A percentile compares a stretch with the other conserved stretches of the same genome.
Evolutionary conservation across 2,113 vertebrate genomes (phyloP).

Genomic region (Nerophis ophidion): DNA sequence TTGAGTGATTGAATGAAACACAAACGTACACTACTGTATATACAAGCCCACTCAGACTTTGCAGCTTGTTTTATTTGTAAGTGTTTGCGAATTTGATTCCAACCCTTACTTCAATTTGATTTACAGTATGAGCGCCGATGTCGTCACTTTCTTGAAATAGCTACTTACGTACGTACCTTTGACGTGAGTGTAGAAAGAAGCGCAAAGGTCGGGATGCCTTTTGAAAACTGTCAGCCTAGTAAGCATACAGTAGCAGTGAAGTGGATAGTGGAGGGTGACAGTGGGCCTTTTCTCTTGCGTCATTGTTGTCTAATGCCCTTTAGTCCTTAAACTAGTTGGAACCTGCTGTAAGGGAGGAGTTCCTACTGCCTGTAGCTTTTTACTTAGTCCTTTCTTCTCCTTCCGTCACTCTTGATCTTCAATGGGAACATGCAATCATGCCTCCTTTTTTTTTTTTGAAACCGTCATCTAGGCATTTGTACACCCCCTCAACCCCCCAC

Average conservation of each 20-base stretch:
- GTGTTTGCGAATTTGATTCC: too few species aligned
- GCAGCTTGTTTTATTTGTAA: too few species aligned
- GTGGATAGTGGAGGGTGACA: conserved; percentile 49
- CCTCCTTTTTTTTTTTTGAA: conserved; percentile 5
- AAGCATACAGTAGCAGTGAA: conserved; percentile 23
- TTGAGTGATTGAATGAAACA: too few species aligned
- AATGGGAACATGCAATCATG: conserved; percentile 18
- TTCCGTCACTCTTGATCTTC: conserved; percentile 36
- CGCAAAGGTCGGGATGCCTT: background rate
- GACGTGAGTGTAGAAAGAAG: background rate
- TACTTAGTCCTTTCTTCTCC: conserved; percentile 37
- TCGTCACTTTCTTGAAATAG: background rate
- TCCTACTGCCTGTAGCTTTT: conserved; percentile 42
- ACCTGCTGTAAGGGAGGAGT: conserved; percentile 70
- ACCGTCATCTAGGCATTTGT: background rate
- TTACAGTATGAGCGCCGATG: too few species aligned
- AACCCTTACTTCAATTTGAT: too few species aligned
- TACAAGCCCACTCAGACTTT: too few species aligned
- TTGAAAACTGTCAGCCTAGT: conserved; percentile 21
- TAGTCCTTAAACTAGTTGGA: conserved; percentile 72
- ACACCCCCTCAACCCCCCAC: background rate
- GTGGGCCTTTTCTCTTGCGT: conserved; percentile 65
- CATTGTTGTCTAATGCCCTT: conserved; percentile 66
- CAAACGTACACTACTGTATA: too few species aligned
- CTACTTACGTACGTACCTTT: background rate